Evolutionary conservation across 2,113 vertebrate species (phyloP), one percentile per base, ranked within the genome.

Genomic region (Psophia crepitans): DNA sequence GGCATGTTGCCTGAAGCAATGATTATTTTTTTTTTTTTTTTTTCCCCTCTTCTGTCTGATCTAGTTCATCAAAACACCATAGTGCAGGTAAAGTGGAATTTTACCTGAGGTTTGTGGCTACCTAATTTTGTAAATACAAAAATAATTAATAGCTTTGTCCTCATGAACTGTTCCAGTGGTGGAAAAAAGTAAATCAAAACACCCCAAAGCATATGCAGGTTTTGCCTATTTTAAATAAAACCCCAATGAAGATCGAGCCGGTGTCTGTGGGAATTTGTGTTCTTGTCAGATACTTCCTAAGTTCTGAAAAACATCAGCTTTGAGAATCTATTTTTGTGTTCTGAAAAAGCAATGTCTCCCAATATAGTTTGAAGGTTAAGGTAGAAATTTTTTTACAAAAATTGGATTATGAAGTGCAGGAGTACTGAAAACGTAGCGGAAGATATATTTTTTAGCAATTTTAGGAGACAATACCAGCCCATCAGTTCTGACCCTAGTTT

Each of bases 1-100:
- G 74, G 74, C 90, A 70, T 94, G 80, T 91, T 63, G 92, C 79
- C 69, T 87, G 66, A 96, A 92, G 87, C 77, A 54, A 23, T 39
- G 48, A 41, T 68, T 89, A 41, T 68, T 89, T 89, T 32, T 32
- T 71, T 90, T 84, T 91, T 75, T 91, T 41, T 80, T 84, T 91
- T 73, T 90, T 26, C 16, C 43, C 33, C 32, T 74, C 24, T 33
- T 79, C 71, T 93, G 39, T 93, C 91, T 81, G 69, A 87, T 61
- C 88, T 37, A 20, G 82, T 79, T 93, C 73, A 84, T 53, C 61
- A 54, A 60, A 86, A 88, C 73, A 85, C 58, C 19, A 23, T 33
- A 78, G 49, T 80, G 58, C 60, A 84, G 77, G 61, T 87, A 57
- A 58, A 73, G 19, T 35, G 63, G 79, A 91, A 84, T 80, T 89